A percentile compares a stretch with the other conserved stretches of the same genome.
phyloP scores from a whole-genome alignment of 2,113 vertebrate genomes.

The Aptenodytes patagonicus region DNA sequence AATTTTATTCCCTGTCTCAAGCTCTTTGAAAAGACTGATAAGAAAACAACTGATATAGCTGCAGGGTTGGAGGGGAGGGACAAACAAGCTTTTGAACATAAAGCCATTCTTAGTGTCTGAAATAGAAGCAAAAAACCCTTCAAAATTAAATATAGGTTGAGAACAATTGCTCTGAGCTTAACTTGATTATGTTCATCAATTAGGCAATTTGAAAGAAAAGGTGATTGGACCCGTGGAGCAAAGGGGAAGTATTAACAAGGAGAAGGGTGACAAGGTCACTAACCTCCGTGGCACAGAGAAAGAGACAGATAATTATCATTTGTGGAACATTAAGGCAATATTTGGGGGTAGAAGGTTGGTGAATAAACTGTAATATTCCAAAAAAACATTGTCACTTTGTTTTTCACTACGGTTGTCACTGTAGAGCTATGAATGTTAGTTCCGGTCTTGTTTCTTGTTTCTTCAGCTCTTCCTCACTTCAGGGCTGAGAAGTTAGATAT shows the following conservation, averaged over 20 bases:
- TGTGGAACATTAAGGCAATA: slow-evolving; percentile 17
- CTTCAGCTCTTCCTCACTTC: neutral
- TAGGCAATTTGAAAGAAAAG: slow-evolving; percentile 57
- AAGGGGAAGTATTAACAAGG: slow-evolving; percentile 47
- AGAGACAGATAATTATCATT: slow-evolving; percentile 32
- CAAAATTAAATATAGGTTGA: slow-evolving; percentile 11
- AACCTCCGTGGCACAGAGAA: neutral
- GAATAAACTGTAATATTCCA: neutral
- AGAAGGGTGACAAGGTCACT: slow-evolving; percentile 12
- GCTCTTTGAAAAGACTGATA: neutral
- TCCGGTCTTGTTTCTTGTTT: neutral
- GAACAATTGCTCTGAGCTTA: slow-evolving; percentile 21
- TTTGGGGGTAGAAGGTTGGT: neutral
- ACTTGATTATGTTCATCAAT: slow-evolving; percentile 54
- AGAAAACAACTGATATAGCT: neutral
- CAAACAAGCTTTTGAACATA: neutral
- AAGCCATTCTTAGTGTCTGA: neutral
- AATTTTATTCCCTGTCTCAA: neutral
- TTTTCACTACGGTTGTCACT: neutral
- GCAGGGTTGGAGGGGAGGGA: neutral
- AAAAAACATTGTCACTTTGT: neutral
- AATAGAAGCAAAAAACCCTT: neutral
- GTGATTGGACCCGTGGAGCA: neutral
- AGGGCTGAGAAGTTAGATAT: neutral
- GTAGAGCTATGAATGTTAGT: neutral